Evolutionary conservation across 1,140 invertebrate species (phyloP).

Genomic region (Reticulitermes speratus): DNA sequence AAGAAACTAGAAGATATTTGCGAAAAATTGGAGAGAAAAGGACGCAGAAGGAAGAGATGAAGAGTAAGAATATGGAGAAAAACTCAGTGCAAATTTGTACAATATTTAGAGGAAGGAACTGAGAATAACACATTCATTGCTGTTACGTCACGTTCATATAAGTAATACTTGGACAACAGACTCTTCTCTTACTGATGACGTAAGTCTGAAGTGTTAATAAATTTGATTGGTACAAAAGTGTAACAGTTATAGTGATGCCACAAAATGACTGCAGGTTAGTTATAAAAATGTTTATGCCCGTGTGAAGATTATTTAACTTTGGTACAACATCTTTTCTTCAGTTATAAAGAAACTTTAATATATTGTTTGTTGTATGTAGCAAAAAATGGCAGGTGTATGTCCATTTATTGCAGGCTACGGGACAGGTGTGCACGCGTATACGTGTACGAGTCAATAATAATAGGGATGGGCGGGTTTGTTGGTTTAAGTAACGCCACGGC

Average conservation of each 20-base stretch:
- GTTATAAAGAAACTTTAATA: slow-evolving; percentile 14
- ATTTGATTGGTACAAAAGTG: too few relatives aligned
- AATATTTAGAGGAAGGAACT: too few relatives aligned
- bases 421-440: neutral
- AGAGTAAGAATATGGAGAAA: too few relatives aligned
- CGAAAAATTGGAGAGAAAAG: too few relatives aligned
- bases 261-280: too few relatives aligned
- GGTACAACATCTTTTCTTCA: neutral
- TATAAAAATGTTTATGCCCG: neutral
- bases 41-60: too few relatives aligned
- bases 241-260: too few relatives aligned
- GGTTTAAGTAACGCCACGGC: neutral
- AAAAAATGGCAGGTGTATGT: slow-evolving; percentile 4
- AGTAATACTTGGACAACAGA: too few relatives aligned
- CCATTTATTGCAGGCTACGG: neutral
- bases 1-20: too few relatives aligned
- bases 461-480: neutral
- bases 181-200: too few relatives aligned
- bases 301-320: neutral
- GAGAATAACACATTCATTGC: neutral
- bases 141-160: neutral
- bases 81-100: too few relatives aligned
- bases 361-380: neutral
- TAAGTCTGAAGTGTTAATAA: too few relatives aligned
- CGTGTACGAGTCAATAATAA: slow-evolving; percentile 7